Conservation (phyloP, 2,113 vertebrate species). For the Chinchilla lanigera region DNA sequence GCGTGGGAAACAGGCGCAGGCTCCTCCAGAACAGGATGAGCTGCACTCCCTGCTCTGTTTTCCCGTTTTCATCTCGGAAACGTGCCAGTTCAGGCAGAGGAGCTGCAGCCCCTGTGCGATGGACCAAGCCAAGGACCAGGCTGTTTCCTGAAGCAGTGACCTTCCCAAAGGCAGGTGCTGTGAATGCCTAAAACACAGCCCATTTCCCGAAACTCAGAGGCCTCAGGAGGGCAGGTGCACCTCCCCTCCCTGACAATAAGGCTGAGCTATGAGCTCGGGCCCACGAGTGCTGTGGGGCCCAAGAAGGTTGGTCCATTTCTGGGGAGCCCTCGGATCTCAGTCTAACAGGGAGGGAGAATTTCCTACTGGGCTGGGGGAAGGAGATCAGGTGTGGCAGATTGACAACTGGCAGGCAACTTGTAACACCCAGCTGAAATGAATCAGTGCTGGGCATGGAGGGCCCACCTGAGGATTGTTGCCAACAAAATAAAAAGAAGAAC, state of each 20-base stretch:
- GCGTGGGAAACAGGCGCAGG: not conserved
- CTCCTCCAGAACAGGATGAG: not conserved
- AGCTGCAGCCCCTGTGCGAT: not conserved
- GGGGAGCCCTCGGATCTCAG: constrained; percentile 8
- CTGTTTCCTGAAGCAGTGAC: constrained; percentile 6
- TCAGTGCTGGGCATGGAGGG: no score
- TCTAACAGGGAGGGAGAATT: not conserved
- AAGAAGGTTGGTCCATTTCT: not conserved
- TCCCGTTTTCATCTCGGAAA: constrained; percentile 16
- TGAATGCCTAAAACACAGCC: not conserved
- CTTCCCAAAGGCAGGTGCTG: constrained; percentile 17
- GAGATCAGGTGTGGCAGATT: no score
- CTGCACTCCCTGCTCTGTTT: not conserved
- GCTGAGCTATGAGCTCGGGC: constrained; percentile 1
- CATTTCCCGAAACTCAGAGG: not conserved
- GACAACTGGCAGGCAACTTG: no score
- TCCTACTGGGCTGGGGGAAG: not conserved
- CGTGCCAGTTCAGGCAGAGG: constrained; percentile 10
- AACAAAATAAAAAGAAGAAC: no score
- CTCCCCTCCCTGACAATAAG: not conserved
- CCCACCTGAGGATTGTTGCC: no score
- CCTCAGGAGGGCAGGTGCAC: not conserved
- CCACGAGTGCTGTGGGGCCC: not conserved
- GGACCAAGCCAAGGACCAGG: not conserved
- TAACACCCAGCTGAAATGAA: no score